phyloP scores from a whole-genome alignment of 2,888 invertebrate genomes.

The Dicyrtomina minuta region DNA sequence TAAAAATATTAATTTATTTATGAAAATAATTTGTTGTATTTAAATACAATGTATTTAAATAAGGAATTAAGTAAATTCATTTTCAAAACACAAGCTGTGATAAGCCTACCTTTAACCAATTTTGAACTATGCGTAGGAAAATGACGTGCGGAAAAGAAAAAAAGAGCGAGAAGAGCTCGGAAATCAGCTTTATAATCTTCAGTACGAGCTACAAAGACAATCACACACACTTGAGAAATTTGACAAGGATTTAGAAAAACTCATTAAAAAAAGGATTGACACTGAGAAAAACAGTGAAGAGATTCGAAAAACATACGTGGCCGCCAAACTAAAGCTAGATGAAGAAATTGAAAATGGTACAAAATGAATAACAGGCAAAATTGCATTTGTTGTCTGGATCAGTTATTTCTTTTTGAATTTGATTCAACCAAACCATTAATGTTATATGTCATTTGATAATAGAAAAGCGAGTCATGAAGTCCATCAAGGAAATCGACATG shows the following conservation, averaged over 20 bases:
- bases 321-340: slow-evolving; percentile 62
- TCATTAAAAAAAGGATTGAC: slow-evolving; percentile 61
- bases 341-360: slow-evolving; percentile 62
- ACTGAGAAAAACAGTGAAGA: slow-evolving; percentile 61
- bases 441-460: background rate
- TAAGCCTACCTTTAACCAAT: too few species aligned
- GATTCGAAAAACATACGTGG: slow-evolving; percentile 60
- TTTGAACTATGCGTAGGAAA: too few species aligned
- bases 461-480: slow-evolving; percentile 45
- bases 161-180: slow-evolving; percentile 64
- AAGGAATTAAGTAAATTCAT: too few species aligned
- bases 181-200: slow-evolving; percentile 64
- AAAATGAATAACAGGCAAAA: background rate
- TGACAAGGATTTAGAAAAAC: slow-evolving; percentile 61
- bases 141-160: slow-evolving; percentile 60
- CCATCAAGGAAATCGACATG: slow-evolving; percentile 49
- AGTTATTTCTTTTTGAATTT: slow-evolving; percentile 1
- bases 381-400: background rate
- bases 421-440: background rate
- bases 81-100: too few species aligned
- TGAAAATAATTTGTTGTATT: too few species aligned
- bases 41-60: too few species aligned
- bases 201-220: slow-evolving; percentile 64
- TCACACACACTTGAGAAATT: slow-evolving; percentile 63
- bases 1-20: too few species aligned